Evolutionary conservation across 2,797 vertebrate species (phyloP), one percentile per base, ranked within the genome.

Genomic region (Selene dorsalis): DNA sequence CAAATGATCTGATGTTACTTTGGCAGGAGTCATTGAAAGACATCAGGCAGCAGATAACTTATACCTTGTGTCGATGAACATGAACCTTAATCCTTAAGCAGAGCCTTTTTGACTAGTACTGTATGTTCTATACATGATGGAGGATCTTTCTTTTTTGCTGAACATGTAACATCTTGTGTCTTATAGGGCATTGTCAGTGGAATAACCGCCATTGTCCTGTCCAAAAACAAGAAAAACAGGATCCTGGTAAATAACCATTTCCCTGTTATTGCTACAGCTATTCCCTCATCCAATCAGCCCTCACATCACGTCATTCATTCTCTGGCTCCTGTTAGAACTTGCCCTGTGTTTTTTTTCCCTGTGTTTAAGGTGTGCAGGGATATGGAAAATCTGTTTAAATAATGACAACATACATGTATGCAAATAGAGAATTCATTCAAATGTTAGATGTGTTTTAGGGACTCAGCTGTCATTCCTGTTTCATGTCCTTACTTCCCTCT

Each of bases 151-250:
- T 45, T 30, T 22, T 41, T 61, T 18, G 18, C 24, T 47, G 3
- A 48, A 28, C 43, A 13, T 75, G 18, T 71, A 20, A 64, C 28
- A 50, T 79, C 26, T 71, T 82, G 0, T 91, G 20, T 66, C 72
- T 57, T 75, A 35, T 70, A 96, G 95, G 95, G 93, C 47, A 93
- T 94, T 2, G 82, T 94, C 13, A 35, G 71, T 1, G 97, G 97
- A 76, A 95, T 97, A 60, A 82, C 92, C 0, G 94, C 95, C 50
- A 96, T 97, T 35, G 88, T 96, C 61, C 87, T 98, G 53, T 98
- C 98, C 11, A 96, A 95, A 73, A 96, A 93, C 92, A 95, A 96
- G 79, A 85, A 87, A 84, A 95, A 88, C 43, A 81, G 68, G 62
- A 69, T 93, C 43, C 82, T 97, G 90, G 97, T 98, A 95, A 93